Base-by-base conservation (phyloP, 2,113 vertebrate genomes). In the Macrotus californicus region DNA sequence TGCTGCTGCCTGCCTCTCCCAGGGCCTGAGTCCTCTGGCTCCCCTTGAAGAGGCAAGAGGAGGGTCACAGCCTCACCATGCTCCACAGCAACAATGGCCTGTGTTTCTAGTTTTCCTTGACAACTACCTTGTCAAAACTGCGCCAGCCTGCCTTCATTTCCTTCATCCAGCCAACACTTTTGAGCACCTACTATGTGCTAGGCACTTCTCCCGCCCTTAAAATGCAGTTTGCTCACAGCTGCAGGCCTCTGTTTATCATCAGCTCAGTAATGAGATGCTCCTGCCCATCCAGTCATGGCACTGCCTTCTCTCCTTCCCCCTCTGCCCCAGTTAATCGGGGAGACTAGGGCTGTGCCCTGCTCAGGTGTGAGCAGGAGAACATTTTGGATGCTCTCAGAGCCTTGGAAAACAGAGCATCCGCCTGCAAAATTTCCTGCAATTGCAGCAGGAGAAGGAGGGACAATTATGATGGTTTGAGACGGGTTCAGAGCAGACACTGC, bases 21-120 rank as follows among this genome's bases (percentile, higher is more conserved):
- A 12, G 50, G 85, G 91, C 88, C 86, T 79, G 4, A 85, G 87
- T 88, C 82, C 66, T 92, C 91, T 94, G 93, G 48, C 80, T 93
- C 72, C 82, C 85, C 76, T 70, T 93, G 54, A 50, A 59, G 41
- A 94, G 64, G 50, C n/a, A 79, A 48, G 81, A 77, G 7, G 66
- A 95, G 50, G 75, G 22, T 64, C 11, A 46, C 15, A 50, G 15
- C 14, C 0, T 12, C 54, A 34, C 59, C 61, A 88, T 13, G 46
- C 22, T 56, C n/a, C 4, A 0, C 7, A 76, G 19, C 31, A 50
- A 69, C n/a, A 48, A 22, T 0, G 0, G 34, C 29, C 31, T 36
- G n/a, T 0, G 0, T 12, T 50, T 80, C 48, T 59, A 16, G 50
- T 52, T 39, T 21, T 4, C 7, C 73, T 4, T 56, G 41, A 67